These are phyloP conservation scores for Malacoctenus gilli DNA, from an alignment of 2,797 vertebrate species.

Conservation along the genomic window DNA sequence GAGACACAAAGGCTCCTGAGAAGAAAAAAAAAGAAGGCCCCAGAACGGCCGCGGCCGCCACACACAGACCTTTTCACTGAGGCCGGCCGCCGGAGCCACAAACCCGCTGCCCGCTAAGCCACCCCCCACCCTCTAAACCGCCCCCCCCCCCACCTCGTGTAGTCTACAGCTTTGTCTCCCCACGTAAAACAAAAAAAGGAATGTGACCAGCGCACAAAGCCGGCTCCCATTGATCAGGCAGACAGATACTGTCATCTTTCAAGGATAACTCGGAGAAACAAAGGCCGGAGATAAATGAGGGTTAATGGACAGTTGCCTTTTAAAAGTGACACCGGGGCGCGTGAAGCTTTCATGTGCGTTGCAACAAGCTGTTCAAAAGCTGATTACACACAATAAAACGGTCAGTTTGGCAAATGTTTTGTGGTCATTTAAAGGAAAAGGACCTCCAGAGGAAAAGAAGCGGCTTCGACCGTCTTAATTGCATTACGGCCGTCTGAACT, in stretches of 20 bases:
- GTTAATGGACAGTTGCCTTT: no score
- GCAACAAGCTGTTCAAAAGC: no score
- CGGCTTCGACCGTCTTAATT: no score
- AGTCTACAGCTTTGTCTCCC: constrained; percentile 49
- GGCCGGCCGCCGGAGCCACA: constrained; percentile 48
- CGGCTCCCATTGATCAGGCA: constrained; percentile 36
- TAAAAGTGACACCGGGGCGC: no score
- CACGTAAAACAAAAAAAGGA: constrained; percentile 46
- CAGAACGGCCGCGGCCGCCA: constrained; percentile 60
- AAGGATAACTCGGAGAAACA: no score
- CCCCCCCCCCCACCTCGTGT: constrained; percentile 35
- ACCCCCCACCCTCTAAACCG: constrained; percentile 43
- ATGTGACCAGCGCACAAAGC: constrained; percentile 38
- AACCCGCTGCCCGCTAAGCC: constrained; percentile 40
- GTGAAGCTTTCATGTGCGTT: no score
- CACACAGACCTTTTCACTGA: constrained; percentile 71
- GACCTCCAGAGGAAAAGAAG: no score
- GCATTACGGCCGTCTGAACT: no score
- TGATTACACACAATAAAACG: no score
- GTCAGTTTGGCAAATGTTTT: no score
- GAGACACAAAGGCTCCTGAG: constrained; percentile 74
- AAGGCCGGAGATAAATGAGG: no score
- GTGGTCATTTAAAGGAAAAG: no score
- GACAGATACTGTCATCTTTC: neutral
- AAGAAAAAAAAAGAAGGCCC: constrained; percentile 68